These are phyloP conservation scores for Phoeniculus purpureus DNA, from an alignment of 2,797 vertebrate species.

Conservation along the genomic window DNA sequence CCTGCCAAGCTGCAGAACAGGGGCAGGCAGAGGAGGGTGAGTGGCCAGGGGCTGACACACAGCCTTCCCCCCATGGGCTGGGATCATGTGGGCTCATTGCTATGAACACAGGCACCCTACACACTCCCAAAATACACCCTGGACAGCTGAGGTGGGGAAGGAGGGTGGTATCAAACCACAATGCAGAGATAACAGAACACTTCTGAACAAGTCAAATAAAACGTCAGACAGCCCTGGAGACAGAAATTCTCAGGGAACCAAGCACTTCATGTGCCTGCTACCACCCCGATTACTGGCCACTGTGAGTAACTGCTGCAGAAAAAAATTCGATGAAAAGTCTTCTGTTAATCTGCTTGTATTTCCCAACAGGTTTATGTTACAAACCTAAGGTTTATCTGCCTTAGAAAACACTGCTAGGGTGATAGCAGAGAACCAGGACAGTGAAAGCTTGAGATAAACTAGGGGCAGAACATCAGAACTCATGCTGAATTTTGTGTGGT, in stretches of 20 bases:
- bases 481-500: background rate
- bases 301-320: background rate
- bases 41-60: fast-evolving
- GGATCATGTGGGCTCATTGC: background rate
- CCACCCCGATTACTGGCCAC: background rate
- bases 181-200: background rate
- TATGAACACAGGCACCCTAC: background rate
- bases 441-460: background rate
- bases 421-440: background rate
- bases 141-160: background rate
- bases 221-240: background rate
- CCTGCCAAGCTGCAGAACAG: background rate
- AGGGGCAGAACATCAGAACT: fast-evolving
- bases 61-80: background rate
- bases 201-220: background rate
- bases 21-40: background rate
- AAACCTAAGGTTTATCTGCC: background rate
- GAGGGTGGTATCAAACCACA: background rate
- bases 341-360: background rate
- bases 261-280: background rate
- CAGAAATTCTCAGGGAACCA: background rate
- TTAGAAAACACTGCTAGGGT: background rate
- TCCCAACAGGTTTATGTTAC: background rate
- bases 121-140: background rate
- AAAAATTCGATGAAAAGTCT: background rate